Evolutionary conservation across 64 coral and sea anemone genomes (phyloP).

Genomic region (Pocillopora verrucosa): DNA sequence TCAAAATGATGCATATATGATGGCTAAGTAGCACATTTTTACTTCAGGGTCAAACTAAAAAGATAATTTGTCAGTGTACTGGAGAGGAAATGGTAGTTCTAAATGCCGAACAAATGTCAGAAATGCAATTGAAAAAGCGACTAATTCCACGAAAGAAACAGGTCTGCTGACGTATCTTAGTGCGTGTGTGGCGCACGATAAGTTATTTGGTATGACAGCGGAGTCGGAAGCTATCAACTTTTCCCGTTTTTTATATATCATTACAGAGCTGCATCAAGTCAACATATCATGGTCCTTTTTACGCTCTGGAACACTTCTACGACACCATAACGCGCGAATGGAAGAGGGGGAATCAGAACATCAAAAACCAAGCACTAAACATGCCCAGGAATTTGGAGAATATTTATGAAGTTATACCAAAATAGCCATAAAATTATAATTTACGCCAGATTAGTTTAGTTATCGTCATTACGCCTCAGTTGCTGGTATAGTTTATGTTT

Average conservation of each 20-base stretch:
- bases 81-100: slow-evolving; percentile 41
- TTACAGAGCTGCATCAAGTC: slow-evolving; percentile 12
- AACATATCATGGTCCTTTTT: slow-evolving; percentile 71
- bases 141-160: background rate
- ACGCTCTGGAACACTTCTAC: slow-evolving; percentile 76
- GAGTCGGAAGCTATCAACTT: slow-evolving; percentile 47
- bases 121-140: slow-evolving; percentile 17
- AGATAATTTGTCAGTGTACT: slow-evolving; percentile 7
- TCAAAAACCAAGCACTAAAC: background rate
- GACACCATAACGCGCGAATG: slow-evolving; percentile 53
- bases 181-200: slow-evolving; percentile 80
- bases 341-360: slow-evolving; percentile 26
- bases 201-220: slow-evolving; percentile 22
- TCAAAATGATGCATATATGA: slow-evolving; percentile 41
- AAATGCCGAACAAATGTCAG: slow-evolving; percentile 20
- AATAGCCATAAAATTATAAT: background rate
- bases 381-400: slow-evolving; percentile 42
- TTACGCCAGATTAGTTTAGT: too few relatives aligned
- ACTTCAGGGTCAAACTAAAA: slow-evolving; percentile 79
- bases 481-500: too few relatives aligned
- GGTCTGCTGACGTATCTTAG: slow-evolving; percentile 53
- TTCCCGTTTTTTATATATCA: slow-evolving; percentile 37
- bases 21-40: slow-evolving; percentile 77
- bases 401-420: slow-evolving; percentile 15
- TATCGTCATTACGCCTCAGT: too few relatives aligned